Conservation (phyloP, 1,140 invertebrate species). For the Euschistus heros region DNA sequence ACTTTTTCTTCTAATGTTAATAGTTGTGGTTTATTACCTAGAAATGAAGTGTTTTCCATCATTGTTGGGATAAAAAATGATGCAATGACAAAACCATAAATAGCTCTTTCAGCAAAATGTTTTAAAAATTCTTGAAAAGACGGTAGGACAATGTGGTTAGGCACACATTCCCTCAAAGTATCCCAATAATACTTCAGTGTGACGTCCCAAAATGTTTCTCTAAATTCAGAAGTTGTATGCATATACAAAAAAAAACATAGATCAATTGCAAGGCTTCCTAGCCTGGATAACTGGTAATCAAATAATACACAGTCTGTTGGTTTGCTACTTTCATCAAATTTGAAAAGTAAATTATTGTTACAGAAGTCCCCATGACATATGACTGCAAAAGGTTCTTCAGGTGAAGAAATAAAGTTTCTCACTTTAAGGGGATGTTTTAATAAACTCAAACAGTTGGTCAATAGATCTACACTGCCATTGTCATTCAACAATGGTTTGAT, state of each 20-base stretch:
- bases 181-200: conserved; percentile 35
- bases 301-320: conserved; percentile 33
- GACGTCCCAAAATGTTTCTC: conserved; percentile 29
- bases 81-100: conserved; percentile 34
- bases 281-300: conserved; percentile 35
- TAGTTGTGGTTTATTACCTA: background rate
- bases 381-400: background rate
- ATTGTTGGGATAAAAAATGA: conserved; percentile 32
- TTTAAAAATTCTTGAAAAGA: conserved; percentile 31
- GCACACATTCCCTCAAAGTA: conserved; percentile 18
- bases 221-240: conserved; percentile 29
- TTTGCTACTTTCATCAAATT: conserved; percentile 30
- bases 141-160: background rate
- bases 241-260: conserved; percentile 37
- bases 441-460: background rate
- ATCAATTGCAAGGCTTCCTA: conserved; percentile 36
- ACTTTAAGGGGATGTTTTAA: background rate
- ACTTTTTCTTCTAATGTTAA: background rate
- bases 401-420: background rate
- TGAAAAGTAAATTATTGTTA: conserved; percentile 44
- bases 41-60: conserved; percentile 7
- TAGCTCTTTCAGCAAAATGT: conserved; percentile 32
- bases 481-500: background rate
- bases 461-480: background rate
- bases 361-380: conserved; percentile 42